Conservation (phyloP, 2,113 vertebrate species). For the Plectropomus leopardus region DNA sequence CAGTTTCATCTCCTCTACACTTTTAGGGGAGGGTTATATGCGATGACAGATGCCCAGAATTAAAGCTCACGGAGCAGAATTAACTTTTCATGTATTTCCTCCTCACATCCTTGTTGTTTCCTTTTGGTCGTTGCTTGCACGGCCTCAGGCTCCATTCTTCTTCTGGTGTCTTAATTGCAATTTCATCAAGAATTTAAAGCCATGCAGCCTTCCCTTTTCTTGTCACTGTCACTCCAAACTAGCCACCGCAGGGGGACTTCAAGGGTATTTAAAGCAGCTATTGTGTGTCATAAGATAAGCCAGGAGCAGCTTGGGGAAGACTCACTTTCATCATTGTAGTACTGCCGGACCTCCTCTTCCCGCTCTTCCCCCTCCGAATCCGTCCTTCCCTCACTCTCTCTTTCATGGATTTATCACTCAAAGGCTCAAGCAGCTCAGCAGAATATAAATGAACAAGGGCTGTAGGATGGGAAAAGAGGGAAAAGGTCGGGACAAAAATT, state of each 20-base stretch:
- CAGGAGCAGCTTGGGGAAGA: slow-evolving; percentile 72
- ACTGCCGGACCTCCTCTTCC: slow-evolving; percentile 63
- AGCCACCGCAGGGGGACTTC: slow-evolving; percentile 62
- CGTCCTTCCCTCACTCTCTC: slow-evolving; percentile 61
- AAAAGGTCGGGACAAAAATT: slow-evolving; percentile 56
- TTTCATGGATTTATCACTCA: slow-evolving; percentile 77
- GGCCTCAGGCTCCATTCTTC: slow-evolving; percentile 55
- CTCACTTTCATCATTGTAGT: slow-evolving; percentile 75
- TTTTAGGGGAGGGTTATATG: slow-evolving; percentile 40
- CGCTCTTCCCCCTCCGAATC: slow-evolving; percentile 45
- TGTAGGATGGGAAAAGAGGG: slow-evolving; percentile 38
- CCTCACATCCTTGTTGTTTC: slow-evolving; percentile 65
- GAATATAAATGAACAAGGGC: slow-evolving; percentile 74
- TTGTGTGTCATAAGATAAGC: slow-evolving; percentile 80
- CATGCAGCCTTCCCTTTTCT: slow-evolving; percentile 56
- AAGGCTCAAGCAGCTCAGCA: slow-evolving; percentile 74
- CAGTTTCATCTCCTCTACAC: slow-evolving; percentile 57
- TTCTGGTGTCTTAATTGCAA: slow-evolving; percentile 79
- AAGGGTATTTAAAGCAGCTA: slow-evolving; percentile 77
- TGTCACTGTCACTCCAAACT: slow-evolving; percentile 70
- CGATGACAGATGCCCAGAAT: slow-evolving; percentile 62
- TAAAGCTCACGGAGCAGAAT: slow-evolving; percentile 69
- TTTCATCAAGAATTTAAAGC: slow-evolving; percentile 82
- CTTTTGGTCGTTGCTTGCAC: slow-evolving; percentile 48
- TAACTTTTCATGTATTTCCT: slow-evolving; percentile 76